These are phyloP conservation scores for Erinaceus europaeus DNA, from an alignment of 2,113 vertebrate genomes.

Conservation along the genomic window DNA sequence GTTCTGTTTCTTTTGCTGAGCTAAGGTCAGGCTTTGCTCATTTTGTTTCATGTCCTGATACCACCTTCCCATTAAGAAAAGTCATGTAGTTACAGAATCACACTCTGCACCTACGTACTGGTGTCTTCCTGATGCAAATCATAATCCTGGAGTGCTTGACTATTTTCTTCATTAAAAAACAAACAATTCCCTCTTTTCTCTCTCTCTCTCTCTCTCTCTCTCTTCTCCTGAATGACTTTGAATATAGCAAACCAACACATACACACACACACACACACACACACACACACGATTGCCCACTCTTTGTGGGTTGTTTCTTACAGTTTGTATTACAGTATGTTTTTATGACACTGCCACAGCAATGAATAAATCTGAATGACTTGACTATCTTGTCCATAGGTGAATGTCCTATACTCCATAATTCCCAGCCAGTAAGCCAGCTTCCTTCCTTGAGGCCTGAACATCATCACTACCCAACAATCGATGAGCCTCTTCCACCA, in stretches of 20 bases:
- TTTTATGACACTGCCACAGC: conserved; percentile 70
- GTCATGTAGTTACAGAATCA: background rate
- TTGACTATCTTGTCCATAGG: conserved; percentile 88
- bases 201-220: background rate
- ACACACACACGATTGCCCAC: conserved; percentile 2
- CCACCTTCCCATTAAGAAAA: conserved; percentile 20
- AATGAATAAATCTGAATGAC: conserved; percentile 83
- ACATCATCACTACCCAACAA: conserved; percentile 95
- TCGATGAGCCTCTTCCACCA: conserved; percentile 97
- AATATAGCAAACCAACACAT: conserved; percentile 51
- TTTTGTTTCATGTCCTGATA: conserved; percentile 25
- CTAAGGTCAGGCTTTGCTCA: background rate
- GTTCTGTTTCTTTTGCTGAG: background rate
- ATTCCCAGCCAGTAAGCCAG: conserved; percentile 92
- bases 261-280: no score
- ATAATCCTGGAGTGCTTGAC: conserved; percentile 8
- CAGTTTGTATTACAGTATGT: conserved; percentile 76
- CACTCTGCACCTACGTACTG: conserved; percentile 10
- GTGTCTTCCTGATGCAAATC: background rate
- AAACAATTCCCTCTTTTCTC: background rate
- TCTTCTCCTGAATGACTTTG: conserved; percentile 51
- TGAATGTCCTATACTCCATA: conserved; percentile 88
- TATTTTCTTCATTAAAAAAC: background rate
- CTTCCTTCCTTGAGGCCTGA: conserved; percentile 95
- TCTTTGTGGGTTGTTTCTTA: conserved; percentile 37